Evolutionary conservation across 2,888 invertebrate genomes (phyloP), one percentile per base, ranked within the genome.

Genomic region (Caenorhabditis sinica): DNA sequence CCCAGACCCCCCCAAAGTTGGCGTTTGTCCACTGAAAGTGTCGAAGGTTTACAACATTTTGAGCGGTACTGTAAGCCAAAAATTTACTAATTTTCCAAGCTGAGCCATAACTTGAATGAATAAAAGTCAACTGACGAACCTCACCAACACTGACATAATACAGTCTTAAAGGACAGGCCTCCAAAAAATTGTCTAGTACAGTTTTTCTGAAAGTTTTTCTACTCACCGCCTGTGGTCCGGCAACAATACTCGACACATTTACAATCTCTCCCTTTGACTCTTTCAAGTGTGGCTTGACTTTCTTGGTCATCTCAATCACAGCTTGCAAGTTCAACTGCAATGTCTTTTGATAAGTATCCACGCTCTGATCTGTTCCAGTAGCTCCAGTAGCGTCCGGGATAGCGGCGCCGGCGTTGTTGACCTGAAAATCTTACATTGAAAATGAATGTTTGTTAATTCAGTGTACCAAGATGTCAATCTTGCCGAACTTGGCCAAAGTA

Each of bases 231-330:
- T 63, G 71, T n/a, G 72, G 56, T n/a, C 49, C 51, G 2, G 51
- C 53, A 0, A 65, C 73, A 43, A 80, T 73, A 56, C 72, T 73
- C 2, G 72, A 72, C 20, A 80, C 72, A 65, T 80, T 80, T 0
- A 80, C 73, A 23, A 80, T 65, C 20, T 72, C 80, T 56, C 80
- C 80, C 40, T 73, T 63, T 23, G 71, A 13, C 4, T 23, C 58
- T 8, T 56, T 30, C 56, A 80, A 45, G 36, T 80, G 56, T 45
- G 25, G 17, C 13, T 36, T 65, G 17, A 56, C 63, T 56, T 65
- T 73, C 30, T 73, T 40, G 25, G 73, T 80, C 36, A 80, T 33
- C 30, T 65, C 58, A 23, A 80, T 56, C 17, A 77, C 77, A 23
- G 60, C 58, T 63, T 61, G 30, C 15, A 74, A 6, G 23, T 74